Evolutionary conservation across 2,113 vertebrate species (phyloP).

Genomic region (Opisthocomus hoazin): DNA sequence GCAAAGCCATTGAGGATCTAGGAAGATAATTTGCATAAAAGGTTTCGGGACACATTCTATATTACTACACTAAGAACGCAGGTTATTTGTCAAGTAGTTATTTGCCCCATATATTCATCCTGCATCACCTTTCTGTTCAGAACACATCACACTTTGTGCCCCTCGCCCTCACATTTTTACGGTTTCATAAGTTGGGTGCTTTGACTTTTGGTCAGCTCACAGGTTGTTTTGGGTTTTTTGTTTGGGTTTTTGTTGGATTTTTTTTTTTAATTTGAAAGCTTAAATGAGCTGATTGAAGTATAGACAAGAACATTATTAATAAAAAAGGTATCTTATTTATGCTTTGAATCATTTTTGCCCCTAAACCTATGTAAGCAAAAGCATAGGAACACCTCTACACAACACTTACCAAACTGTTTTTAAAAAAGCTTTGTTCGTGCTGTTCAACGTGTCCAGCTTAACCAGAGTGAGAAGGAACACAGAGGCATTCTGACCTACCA

Average conservation of each 20-base stretch:
- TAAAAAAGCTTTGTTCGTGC: not conserved
- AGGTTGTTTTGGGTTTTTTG: not conserved
- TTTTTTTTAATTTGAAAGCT: not conserved
- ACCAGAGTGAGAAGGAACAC: not conserved
- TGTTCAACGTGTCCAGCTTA: not conserved
- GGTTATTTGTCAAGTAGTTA: not conserved
- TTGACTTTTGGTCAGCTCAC: not conserved
- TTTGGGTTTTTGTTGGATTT: too few species aligned
- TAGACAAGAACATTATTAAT: not conserved
- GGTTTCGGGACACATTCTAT: not conserved
- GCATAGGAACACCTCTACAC: not conserved
- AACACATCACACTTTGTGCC: accelerated
- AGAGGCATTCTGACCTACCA: not conserved
- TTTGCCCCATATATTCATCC: not conserved
- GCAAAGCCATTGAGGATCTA: not conserved
- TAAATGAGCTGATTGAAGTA: not conserved
- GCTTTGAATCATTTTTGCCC: not conserved
- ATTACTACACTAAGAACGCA: not conserved
- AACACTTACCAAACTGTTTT: not conserved
- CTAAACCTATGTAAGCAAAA: not conserved
- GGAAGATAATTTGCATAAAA: too few species aligned
- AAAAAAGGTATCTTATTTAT: not conserved
- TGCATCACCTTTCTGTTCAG: not conserved
- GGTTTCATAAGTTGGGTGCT: not conserved
- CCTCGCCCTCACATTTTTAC: not conserved